Base-by-base conservation (phyloP, 2,113 vertebrate genomes). In the Lepidothrix coronata region DNA sequence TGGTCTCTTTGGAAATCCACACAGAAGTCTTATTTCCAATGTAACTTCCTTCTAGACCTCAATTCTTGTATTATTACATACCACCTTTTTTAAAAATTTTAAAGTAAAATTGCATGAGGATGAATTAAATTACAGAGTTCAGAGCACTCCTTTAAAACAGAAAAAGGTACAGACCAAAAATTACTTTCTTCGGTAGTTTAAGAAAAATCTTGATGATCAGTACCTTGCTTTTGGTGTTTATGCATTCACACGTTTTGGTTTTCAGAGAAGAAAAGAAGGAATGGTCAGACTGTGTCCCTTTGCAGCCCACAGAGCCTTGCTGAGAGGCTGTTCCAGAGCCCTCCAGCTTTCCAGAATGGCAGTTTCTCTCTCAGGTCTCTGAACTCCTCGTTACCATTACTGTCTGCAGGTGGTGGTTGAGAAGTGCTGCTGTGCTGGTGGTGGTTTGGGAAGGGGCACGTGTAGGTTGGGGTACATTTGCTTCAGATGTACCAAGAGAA, bases 401-500 rank as follows among this genome's bases (percentile, higher is more conserved):
- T 62, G 61, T 27, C 44, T 70, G n/a, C 37, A 19, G 31, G n/a
- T 28, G 8, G 15, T 52, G 39, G 25, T 43, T 65, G 49, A 28
- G 46, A 37, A 55, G 49, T 2, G 25, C 55, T 58, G 44, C 23
- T 44, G 23, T 5, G 15, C 12, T 11, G 25, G 35, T 39, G 33
- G 54, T 30, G 14, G 37, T 41, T 88, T 41, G 73, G 37, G 58
- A 62, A n/a, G 65, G 37, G 3, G 1, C 18, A 23, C 4, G 1
- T 4, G 11, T 66, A 1, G 1, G 10, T 43, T 12, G 16, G 22
- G 25, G 7, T 55, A 4, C 1, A 2, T 59, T 44, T 25, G n/a
- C 22, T 54, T 68, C 20, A 54, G 8, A 33, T 35, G 57, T 66
- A 21, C 37, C 25, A 30, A 18, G 18, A 63, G 61, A 41, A 63